A percentile compares a stretch with the other conserved stretches of the same genome.
These are phyloP conservation scores for Panthera leo DNA, from an alignment of 2,113 vertebrate genomes.

Conservation along the genomic window DNA sequence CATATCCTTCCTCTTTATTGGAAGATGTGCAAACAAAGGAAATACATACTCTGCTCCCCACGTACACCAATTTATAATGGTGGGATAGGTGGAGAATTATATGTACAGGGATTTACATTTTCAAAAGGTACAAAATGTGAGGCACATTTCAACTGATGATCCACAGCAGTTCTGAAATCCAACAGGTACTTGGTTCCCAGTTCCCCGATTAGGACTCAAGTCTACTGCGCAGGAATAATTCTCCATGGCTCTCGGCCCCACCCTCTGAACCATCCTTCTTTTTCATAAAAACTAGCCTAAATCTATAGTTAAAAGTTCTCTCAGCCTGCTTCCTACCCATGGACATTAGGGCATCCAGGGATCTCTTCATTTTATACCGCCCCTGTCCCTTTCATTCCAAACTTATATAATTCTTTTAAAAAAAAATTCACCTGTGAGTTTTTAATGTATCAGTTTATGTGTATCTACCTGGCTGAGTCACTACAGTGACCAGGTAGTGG, in stretches of 20 bases:
- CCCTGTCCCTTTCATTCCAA: neutral
- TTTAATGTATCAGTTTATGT: neutral
- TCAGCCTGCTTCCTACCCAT: neutral
- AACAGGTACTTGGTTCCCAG: neutral
- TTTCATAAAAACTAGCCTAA: neutral
- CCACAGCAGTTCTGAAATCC: neutral
- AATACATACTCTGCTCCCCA: neutral
- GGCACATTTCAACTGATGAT: neutral
- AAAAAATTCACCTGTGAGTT: neutral
- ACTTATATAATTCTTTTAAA: neutral
- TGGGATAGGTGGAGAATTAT: neutral
- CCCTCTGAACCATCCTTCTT: neutral
- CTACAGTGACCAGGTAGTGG: neutral
- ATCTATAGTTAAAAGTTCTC: neutral
- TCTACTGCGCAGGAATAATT: neutral
- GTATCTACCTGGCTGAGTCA: neutral
- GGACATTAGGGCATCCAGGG: neutral
- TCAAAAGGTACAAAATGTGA: neutral
- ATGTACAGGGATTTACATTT: neutral
- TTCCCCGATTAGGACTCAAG: neutral
- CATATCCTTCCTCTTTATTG: neutral
- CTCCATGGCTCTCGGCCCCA: neutral
- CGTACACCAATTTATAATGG: neutral
- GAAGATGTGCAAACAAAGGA: neutral
- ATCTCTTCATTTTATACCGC: neutral